Evolutionary conservation across 1,140 invertebrate genomes (phyloP).

Genomic region (Meteorus sp.): DNA sequence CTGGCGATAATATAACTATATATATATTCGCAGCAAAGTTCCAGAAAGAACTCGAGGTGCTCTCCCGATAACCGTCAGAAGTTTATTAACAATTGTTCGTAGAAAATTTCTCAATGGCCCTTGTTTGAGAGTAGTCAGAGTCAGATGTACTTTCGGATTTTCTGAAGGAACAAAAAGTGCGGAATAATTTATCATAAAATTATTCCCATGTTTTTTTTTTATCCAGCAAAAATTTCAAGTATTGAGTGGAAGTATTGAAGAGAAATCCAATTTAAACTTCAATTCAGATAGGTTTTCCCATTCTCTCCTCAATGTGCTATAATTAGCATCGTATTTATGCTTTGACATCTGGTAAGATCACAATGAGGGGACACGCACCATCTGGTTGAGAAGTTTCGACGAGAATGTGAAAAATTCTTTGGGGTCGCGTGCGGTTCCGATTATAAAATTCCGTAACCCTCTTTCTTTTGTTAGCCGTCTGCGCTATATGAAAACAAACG

Average conservation of each 20-base stretch:
- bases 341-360: constrained; percentile 6
- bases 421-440: constrained; percentile 16
- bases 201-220: too few species aligned
- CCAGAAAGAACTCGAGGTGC: background rate
- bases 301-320: too few species aligned
- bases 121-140: constrained; percentile 28
- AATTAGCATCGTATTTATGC: background rate
- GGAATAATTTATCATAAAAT: constrained; percentile 21
- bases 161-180: background rate
- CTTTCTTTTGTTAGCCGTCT: too few species aligned
- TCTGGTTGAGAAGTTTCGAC: background rate
- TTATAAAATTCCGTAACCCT: constrained; percentile 16
- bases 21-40: background rate
- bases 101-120: constrained; percentile 38
- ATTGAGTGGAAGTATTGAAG: too few species aligned
- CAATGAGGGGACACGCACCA: constrained; percentile 12
- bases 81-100: constrained; percentile 46
- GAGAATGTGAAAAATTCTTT: constrained; percentile 11
- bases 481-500: constrained; percentile 35
- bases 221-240: too few species aligned
- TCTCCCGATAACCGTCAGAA: constrained; percentile 45
- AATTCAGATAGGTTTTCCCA: too few species aligned
- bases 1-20: background rate
- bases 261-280: too few species aligned
- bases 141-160: constrained; percentile 16